A percentile compares a stretch with the other conserved stretches of the same genome.
Evolutionary conservation across 2,888 invertebrate genomes (phyloP).

Genomic region (Amitus sp.): DNA sequence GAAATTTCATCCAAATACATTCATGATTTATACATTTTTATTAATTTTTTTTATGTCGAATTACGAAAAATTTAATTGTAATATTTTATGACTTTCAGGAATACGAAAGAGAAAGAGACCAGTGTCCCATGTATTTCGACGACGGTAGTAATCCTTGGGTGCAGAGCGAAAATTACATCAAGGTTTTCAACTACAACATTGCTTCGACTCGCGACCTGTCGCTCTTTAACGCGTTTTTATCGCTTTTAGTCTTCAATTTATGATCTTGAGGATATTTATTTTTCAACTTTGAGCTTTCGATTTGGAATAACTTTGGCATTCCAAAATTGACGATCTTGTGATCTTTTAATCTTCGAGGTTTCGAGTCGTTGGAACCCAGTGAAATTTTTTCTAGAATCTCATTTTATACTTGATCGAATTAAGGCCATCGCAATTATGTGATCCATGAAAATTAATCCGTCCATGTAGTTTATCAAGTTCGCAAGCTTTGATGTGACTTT

Average conservation of each 20-base stretch:
- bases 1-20: too few species aligned
- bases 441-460: too few species aligned
- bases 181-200: constrained; percentile 72
- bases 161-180: constrained; percentile 76
- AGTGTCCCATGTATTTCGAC: constrained; percentile 97
- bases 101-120: constrained; percentile 76
- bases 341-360: not conserved
- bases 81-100: too few species aligned
- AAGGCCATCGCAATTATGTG: too few species aligned
- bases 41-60: constrained; percentile 49
- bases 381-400: not conserved
- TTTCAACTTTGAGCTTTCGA: not conserved
- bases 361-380: not conserved
- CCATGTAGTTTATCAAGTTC: too few species aligned
- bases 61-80: too few species aligned
- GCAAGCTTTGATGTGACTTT: too few species aligned
- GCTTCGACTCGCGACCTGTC: constrained; percentile 12
- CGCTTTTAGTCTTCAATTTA: not conserved
- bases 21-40: constrained; percentile 9
- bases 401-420: not conserved
- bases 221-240: not conserved
- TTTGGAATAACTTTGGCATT: not conserved
- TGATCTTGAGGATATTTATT: not conserved
- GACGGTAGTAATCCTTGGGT: constrained; percentile 91
- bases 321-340: not conserved